These are phyloP conservation scores for Aphidius colemani DNA, from an alignment of 2,888 invertebrate genomes.

Conservation along the genomic window DNA sequence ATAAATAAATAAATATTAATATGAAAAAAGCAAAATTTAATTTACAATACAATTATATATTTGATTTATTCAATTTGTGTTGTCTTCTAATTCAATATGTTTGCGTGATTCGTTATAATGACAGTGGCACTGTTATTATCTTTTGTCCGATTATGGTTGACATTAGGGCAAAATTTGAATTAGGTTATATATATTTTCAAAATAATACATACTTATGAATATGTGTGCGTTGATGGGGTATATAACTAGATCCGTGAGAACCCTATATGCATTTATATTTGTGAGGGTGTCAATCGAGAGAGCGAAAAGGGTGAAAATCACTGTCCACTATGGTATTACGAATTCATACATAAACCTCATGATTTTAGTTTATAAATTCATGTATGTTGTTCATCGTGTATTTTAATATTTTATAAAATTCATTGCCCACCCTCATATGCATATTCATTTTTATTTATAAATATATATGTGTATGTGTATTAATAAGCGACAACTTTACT, in stretches of 20 bases:
- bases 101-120: constrained; percentile 15
- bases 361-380: neutral
- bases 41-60: too few relatives aligned
- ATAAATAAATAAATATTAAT: too few relatives aligned
- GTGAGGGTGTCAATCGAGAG: constrained; percentile 27
- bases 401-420: neutral
- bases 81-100: neutral
- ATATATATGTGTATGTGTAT: neutral
- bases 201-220: too few relatives aligned
- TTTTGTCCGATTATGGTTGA: constrained; percentile 9
- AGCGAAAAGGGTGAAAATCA: constrained; percentile 57
- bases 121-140: constrained; percentile 7
- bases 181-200: neutral
- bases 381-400: too few relatives aligned
- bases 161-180: constrained; percentile 9
- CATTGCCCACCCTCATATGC: constrained; percentile 11
- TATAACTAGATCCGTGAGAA: constrained; percentile 23
- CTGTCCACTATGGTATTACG: constrained; percentile 54
- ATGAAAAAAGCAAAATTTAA: too few relatives aligned
- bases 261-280: constrained; percentile 15
- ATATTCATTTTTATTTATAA: constrained; percentile 1
- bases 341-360: constrained; percentile 47
- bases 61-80: neutral
- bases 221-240: neutral
- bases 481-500: constrained; percentile 6